Percentiles rank a stretch among this genome's conserved stretches.
phyloP scores from a whole-genome alignment of 23 tunicate genomes.

The Styela plicata region DNA sequence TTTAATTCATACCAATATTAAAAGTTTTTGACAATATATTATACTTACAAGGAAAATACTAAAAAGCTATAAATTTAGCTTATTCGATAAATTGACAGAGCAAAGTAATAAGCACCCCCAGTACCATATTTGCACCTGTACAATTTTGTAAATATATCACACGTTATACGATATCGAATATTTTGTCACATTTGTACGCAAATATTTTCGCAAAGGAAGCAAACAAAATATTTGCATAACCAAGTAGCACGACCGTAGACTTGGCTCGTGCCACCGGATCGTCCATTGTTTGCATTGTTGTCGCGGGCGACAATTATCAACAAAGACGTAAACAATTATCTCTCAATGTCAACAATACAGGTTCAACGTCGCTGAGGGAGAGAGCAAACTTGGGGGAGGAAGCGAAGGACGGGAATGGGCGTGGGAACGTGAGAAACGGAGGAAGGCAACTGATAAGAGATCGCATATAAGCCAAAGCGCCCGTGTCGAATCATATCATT shows the following conservation, averaged over 20 bases:
- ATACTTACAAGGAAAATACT: too few species aligned
- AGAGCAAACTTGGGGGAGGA: slow-evolving; percentile 8
- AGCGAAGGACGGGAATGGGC: not conserved
- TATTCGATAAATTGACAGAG: too few species aligned
- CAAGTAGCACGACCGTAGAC: not conserved
- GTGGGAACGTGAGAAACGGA: slow-evolving; percentile 16
- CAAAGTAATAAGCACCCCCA: too few species aligned
- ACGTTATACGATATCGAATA: too few species aligned
- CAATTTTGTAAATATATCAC: too few species aligned
- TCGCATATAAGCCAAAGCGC: not conserved
- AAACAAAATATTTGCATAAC: not conserved
- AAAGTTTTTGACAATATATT: too few species aligned
- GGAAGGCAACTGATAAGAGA: not conserved
- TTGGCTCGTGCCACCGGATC: slow-evolving; percentile 8
- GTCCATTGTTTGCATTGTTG: slow-evolving; percentile 17
- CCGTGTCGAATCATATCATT: not conserved
- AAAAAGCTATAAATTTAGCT: too few species aligned
- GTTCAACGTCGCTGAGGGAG: slow-evolving; percentile 25
- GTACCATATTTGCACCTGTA: too few species aligned
- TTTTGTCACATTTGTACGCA: too few species aligned
- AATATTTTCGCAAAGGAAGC: not conserved
- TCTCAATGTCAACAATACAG: slow-evolving; percentile 24
- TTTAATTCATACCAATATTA: too few species aligned
- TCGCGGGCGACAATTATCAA: slow-evolving; percentile 27
- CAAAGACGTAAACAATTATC: slow-evolving; percentile 19